A percentile compares a stretch with the other conserved stretches of the same genome.
These are phyloP conservation scores for Pachymerium ferrugineum DNA, from an alignment of 2,888 invertebrate species.

Conservation along the genomic window DNA sequence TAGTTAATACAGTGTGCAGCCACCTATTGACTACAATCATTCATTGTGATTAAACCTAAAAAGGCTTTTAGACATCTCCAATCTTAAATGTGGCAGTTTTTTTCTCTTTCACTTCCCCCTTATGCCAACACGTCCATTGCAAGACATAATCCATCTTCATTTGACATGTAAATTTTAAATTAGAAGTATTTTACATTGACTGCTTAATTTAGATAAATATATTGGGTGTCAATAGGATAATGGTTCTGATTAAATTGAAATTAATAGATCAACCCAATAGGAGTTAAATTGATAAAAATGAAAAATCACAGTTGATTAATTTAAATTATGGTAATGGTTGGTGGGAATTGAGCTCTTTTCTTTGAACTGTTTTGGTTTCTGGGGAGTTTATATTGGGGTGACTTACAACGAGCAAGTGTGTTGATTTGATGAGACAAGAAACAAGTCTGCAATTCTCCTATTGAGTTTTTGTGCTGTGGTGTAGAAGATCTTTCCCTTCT, in stretches of 20 bases:
- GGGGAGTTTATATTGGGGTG: too few species aligned
- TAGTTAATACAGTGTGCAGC: constrained; percentile 5
- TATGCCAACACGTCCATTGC: too few species aligned
- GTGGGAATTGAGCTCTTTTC: too few species aligned
- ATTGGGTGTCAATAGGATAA: neutral
- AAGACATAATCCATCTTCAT: constrained; percentile 21
- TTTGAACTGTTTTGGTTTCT: too few species aligned
- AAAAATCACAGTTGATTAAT: too few species aligned
- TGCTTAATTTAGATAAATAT: neutral
- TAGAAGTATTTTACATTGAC: neutral
- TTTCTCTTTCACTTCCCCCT: neutral
- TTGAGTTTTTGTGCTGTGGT: too few species aligned
- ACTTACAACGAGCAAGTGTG: too few species aligned
- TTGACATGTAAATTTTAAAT: constrained; percentile 7
- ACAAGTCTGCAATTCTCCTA: too few species aligned
- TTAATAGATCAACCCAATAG: neutral
- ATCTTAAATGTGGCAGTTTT: neutral
- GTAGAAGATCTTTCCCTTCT: too few species aligned
- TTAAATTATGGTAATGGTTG: too few species aligned
- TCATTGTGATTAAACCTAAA: constrained; percentile 24
- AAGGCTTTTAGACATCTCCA: constrained; percentile 19
- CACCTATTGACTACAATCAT: constrained; percentile 19
- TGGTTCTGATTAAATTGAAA: neutral
- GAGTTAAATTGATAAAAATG: too few species aligned
- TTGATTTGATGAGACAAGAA: too few species aligned